A percentile compares a stretch with the other conserved stretches of the same genome.
These are phyloP conservation scores for Macrochelys suwanniensis DNA, from an alignment of 2,797 vertebrate genomes.

Conservation along the genomic window DNA sequence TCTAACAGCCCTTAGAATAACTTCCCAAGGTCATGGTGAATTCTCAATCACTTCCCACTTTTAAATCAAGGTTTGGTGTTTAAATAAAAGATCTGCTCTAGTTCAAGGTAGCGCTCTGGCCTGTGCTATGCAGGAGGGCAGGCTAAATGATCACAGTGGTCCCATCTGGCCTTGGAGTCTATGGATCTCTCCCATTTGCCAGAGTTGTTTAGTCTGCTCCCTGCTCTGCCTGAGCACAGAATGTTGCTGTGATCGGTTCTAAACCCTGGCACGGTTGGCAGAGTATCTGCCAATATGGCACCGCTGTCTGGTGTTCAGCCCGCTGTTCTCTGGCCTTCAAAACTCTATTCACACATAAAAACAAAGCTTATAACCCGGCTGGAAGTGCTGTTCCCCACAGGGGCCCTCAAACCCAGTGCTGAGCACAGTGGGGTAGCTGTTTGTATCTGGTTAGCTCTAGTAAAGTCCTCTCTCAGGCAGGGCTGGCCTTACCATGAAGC, in stretches of 20 bases:
- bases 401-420: not conserved
- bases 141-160: not conserved
- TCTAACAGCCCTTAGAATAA: not conserved
- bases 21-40: not conserved
- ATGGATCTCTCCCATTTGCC: not conserved
- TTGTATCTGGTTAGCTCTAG: not conserved
- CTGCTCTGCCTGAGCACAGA: not conserved
- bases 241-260: not conserved
- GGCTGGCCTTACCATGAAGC: not conserved
- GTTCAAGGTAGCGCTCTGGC: not conserved
- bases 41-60: not conserved
- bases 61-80: not conserved
- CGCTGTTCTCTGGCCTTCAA: not conserved
- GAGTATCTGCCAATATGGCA: not conserved
- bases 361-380: not conserved
- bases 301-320: not conserved
- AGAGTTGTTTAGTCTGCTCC: not conserved
- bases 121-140: not conserved
- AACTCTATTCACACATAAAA: not conserved
- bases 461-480: not conserved
- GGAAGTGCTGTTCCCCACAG: not conserved
- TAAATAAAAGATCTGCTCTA: not conserved
- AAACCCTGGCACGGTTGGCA: not conserved
- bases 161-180: no score
- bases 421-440: accelerated